Percentiles rank a stretch among this genome's conserved stretches.
These are phyloP conservation scores for Drosophila diplacantha DNA, from an alignment of 2,888 invertebrate genomes.

Conservation along the genomic window DNA sequence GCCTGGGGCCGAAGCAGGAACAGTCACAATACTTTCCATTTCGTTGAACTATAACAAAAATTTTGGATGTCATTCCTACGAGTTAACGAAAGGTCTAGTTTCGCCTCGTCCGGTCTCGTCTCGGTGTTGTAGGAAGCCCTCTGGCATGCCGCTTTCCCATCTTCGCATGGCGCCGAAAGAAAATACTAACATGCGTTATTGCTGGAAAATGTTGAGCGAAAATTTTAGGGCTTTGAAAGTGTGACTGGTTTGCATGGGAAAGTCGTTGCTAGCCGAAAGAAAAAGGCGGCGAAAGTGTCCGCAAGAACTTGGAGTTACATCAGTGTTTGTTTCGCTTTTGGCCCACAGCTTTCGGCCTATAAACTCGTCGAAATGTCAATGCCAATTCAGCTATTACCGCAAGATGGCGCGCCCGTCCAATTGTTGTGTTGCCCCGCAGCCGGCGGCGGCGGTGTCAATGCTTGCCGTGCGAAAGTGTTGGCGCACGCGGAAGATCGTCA, in stretches of 20 bases:
- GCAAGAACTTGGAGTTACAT: constrained; percentile 2
- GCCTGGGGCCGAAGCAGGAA: neutral
- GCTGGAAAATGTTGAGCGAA: constrained; percentile 13
- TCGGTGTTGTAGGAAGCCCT: constrained; percentile 14
- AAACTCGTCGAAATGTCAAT: constrained; percentile 42
- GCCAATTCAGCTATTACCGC: constrained; percentile 31
- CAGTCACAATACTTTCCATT: constrained; percentile 48
- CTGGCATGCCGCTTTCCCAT: constrained; percentile 11
- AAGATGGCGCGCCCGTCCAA: constrained; percentile 2
- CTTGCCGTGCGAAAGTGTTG: constrained; percentile 51
- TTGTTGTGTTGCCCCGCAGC: neutral
- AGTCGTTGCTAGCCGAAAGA: neutral
- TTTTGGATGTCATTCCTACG: constrained; percentile 25
- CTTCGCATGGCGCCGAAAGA: constrained; percentile 8
- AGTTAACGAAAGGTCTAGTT: constrained; percentile 28
- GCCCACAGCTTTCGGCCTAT: neutral
- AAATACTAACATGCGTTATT: constrained; percentile 27
- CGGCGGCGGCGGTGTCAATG: constrained; percentile 46
- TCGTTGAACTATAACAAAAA: constrained; percentile 32
- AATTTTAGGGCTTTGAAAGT: constrained; percentile 4
- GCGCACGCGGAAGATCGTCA: constrained; percentile 58
- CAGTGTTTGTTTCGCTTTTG: too few species aligned
- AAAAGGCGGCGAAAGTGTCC: constrained; percentile 14
- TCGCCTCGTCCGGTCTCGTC: constrained; percentile 2
- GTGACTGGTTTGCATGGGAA: constrained; percentile 10